Base-by-base conservation (phyloP, 2,113 vertebrate species). In the Diphyllodes magnificus region DNA sequence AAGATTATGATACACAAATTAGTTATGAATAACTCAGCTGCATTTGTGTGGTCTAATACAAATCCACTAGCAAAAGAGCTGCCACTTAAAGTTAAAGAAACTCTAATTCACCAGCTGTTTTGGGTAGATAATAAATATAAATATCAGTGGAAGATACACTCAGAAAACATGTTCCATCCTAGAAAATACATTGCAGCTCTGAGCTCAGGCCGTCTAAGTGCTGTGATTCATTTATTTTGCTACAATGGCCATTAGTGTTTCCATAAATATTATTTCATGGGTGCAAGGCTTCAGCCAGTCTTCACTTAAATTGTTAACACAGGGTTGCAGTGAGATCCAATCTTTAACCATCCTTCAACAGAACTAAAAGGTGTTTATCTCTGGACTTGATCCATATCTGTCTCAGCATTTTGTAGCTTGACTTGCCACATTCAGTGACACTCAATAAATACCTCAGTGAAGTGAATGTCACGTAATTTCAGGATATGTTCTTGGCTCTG, bases 11-110 rank as follows among this genome's bases (percentile, higher is more conserved):
- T 87, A 94, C 79, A 91, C 82, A 97, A 96, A 96, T 93, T 96
- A 96, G 86, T 97, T 96, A 77, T 94, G 81, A 97, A 82, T 92
- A 96, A 80, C 68, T 94, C 85, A 88, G 73, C 70, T 96, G 70
- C 64, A 94, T 87, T 93, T 90, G 73, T 95, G 93, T 73, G 83
- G 60, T 90, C 91, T 96, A 84, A 88, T 85, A 56, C 27, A 68
- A 95, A 90, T 44, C 81, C 54, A 91, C 77, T 88, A 82, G 82
- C 88, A 95, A 92, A 95, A 92, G 57, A 93, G 39, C 76, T 78
- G 53, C n/a, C 82, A 87, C 83, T 96, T 95, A 79, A 97, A 96
- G 65, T 61, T 79, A 76, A 88, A 65, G 39, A 82, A 90, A 90
- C 39, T 25, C 27, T 68, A 15, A 31, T 15, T 45, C 5, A 49